Base-by-base conservation (phyloP, 2,888 invertebrate genomes). In the Timema cristinae region DNA sequence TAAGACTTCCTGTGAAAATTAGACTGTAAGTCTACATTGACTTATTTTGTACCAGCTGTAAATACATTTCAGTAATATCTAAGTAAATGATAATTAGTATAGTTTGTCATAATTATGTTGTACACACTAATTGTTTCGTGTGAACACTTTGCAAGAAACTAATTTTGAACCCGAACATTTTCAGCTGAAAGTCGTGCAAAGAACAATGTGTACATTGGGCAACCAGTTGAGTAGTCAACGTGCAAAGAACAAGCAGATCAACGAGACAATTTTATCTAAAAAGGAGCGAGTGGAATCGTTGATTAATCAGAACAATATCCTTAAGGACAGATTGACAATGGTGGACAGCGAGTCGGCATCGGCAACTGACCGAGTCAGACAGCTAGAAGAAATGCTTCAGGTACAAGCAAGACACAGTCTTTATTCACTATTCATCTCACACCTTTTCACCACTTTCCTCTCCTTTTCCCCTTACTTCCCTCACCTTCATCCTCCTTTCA, bases 361-460 rank as follows among this genome's bases (percentile, higher is more conserved):
- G 47, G 83, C 88, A 0, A 86, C 85, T 59, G 89, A 88, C 77
- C 82, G 88, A 51, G 84, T 86, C 0, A 86, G 84, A 70, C 85
- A 88, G 77, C 81, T 90, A 8, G 86, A 89, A 78, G 84, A 86
- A 49, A 86, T 90, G 80, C 66, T 72, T 13, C 50, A 71, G 71
- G 71, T 63, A 48, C 32, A 32, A 32, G 32, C 32, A 32, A 32
- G 32, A 32, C 32, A 32, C 32, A 4, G 32, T 32, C 32, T 32
- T 32, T 32, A 32, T 32, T 32, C 32, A 32, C 32, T 32, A 32
- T 32, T 32, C 32, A 32, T 4, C 32, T 32, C 32, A 4, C 32
- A 32, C 32, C 32, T 32, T 32, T 32, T 4, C 32, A 32, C 32
- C 4, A 4, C 32, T 32, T 32, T 32, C 32, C 32, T 32, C 32